phyloP scores from a whole-genome alignment of 1,140 invertebrate genomes.

The Drosophila insularis region DNA sequence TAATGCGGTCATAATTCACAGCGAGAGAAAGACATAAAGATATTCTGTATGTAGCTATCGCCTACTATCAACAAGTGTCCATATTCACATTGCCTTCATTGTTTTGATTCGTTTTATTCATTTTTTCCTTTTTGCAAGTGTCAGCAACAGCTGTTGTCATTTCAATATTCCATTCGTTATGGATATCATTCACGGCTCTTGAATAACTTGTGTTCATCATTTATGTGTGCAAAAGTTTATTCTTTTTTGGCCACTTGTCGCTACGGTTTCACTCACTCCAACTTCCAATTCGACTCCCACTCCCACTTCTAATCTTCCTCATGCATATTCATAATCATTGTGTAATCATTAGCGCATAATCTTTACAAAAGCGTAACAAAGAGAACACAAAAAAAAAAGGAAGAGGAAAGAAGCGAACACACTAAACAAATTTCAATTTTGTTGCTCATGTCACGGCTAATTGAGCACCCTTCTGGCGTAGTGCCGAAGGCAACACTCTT shows the following conservation, averaged over 20 bases:
- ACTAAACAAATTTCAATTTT: slow-evolving; percentile 77
- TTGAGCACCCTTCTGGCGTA: slow-evolving; percentile 82
- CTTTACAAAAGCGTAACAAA: slow-evolving; percentile 73
- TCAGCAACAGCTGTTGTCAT: slow-evolving; percentile 72
- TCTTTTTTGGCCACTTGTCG: slow-evolving; percentile 60
- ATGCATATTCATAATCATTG: slow-evolving; percentile 82
- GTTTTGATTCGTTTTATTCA: slow-evolving; percentile 1
- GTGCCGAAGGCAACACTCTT: slow-evolving; percentile 64
- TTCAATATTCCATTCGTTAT: slow-evolving; percentile 75
- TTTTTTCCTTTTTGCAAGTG: slow-evolving; percentile 45
- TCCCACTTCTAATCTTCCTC: slow-evolving; percentile 24
- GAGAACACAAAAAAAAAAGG: slow-evolving; percentile 40
- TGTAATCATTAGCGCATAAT: slow-evolving; percentile 82
- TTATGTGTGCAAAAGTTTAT: slow-evolving; percentile 66
- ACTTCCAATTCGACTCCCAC: neutral
- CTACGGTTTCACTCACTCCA: neutral
- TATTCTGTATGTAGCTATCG: slow-evolving; percentile 2
- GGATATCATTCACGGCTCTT: slow-evolving; percentile 72
- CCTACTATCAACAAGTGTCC: slow-evolving; percentile 67
- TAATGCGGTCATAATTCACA: slow-evolving; percentile 78
- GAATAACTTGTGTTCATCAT: slow-evolving; percentile 51
- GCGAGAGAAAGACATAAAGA: neutral
- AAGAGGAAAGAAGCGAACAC: slow-evolving; percentile 31
- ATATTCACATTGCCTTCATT: slow-evolving; percentile 68
- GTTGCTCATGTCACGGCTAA: slow-evolving; percentile 81